A percentile compares a stretch with the other conserved stretches of the same genome.
These are phyloP conservation scores for Peromyscus polionotus DNA, from an alignment of 2,113 vertebrate species.

Conservation along the genomic window DNA sequence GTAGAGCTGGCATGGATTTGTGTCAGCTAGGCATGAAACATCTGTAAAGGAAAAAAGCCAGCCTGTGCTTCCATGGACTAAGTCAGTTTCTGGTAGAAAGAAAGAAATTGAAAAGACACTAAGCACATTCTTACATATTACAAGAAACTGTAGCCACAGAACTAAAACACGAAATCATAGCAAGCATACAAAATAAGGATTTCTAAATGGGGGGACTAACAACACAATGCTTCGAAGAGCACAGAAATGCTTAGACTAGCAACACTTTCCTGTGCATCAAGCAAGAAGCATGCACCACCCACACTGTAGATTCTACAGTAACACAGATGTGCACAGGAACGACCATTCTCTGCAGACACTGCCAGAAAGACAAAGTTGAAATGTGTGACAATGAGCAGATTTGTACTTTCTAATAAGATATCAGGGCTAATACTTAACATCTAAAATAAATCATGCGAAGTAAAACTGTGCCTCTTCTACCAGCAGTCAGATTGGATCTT, in stretches of 20 bases:
- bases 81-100: background rate
- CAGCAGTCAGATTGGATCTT: background rate
- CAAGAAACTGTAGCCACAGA: constrained; percentile 5
- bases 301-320: background rate
- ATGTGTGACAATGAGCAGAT: background rate
- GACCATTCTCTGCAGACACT: background rate
- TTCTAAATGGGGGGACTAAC: background rate
- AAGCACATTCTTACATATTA: background rate
- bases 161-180: background rate
- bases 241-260: constrained; percentile 4
- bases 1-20: background rate
- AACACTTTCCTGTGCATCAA: background rate
- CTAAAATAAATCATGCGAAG: background rate
- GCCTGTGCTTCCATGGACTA: background rate
- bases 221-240: background rate
- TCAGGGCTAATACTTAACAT: background rate
- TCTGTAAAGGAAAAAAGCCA: background rate
- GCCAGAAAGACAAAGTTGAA: background rate
- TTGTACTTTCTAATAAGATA: constrained; percentile 18
- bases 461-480: background rate
- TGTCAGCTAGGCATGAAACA: background rate
- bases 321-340: background rate
- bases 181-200: constrained; percentile 18
- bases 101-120: background rate
- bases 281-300: constrained; percentile 3